A percentile compares a stretch with the other conserved stretches of the same genome.
phyloP scores from a whole-genome alignment of 2,797 vertebrate genomes.

The Bovichtus variegatus region DNA sequence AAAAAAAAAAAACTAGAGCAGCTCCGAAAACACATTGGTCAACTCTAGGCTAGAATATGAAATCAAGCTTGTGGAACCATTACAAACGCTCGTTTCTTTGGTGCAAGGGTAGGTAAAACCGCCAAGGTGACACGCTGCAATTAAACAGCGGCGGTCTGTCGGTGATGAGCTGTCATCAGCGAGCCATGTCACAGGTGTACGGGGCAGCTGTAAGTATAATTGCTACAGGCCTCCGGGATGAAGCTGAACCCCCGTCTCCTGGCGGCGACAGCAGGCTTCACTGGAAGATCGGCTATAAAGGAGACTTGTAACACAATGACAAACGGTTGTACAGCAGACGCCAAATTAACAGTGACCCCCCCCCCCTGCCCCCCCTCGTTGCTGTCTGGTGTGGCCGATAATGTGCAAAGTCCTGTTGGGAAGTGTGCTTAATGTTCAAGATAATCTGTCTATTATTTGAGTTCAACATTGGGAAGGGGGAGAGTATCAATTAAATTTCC shows the following conservation, averaged over 20 bases:
- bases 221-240: slow-evolving; percentile 57
- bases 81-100: slow-evolving; percentile 23
- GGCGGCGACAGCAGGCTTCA: slow-evolving; percentile 40
- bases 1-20: not conserved
- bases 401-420: slow-evolving; percentile 62
- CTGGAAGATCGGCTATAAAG: slow-evolving; percentile 45
- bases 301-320: slow-evolving; percentile 61
- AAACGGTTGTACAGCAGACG: slow-evolving; percentile 62
- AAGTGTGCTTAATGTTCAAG: slow-evolving; percentile 63
- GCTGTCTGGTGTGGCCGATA: slow-evolving; percentile 66
- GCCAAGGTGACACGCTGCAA: slow-evolving; percentile 72
- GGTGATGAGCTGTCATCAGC: slow-evolving; percentile 56
- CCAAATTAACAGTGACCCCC: slow-evolving; percentile 71
- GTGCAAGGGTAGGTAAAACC: slow-evolving; percentile 33
- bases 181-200: slow-evolving; percentile 55
- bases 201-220: slow-evolving; percentile 67
- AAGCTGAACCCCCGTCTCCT: slow-evolving; percentile 41
- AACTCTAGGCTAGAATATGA: not conserved
- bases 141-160: slow-evolving; percentile 58
- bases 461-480: slow-evolving; percentile 38
- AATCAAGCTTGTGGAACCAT: slow-evolving; percentile 4
- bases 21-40: not conserved
- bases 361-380: slow-evolving; percentile 21
- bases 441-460: slow-evolving; percentile 71
- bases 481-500: slow-evolving; percentile 59